A percentile compares a stretch with the other conserved stretches of the same genome.
phyloP scores from a whole-genome alignment of 2,797 vertebrate species.

The Thaleichthys pacificus region DNA sequence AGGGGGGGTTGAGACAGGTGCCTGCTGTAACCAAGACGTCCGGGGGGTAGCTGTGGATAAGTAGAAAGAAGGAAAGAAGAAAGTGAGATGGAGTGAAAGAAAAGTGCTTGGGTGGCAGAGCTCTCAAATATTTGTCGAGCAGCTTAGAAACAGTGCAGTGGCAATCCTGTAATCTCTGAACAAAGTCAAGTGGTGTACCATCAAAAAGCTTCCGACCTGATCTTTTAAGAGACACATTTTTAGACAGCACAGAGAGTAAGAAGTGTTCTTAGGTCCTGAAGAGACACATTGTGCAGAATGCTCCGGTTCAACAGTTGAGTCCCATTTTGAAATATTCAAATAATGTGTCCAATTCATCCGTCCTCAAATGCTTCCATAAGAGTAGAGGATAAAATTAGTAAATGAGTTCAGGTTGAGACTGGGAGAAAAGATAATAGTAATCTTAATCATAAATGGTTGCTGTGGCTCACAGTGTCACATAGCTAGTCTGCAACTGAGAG shows the following conservation, averaged over 20 bases:
- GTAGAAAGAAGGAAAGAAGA: background rate
- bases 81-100: background rate
- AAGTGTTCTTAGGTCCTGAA: background rate
- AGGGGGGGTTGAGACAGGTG: background rate
- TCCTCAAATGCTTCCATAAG: too few species aligned
- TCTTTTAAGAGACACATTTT: background rate
- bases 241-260: too few species aligned
- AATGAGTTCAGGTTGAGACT: background rate
- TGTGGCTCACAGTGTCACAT: background rate
- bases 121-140: background rate
- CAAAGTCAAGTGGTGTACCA: background rate
- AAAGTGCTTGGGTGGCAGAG: background rate
- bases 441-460: too few species aligned
- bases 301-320: background rate
- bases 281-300: background rate
- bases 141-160: constrained; percentile 5
- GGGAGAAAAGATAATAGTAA: background rate
- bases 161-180: background rate
- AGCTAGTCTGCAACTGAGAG: background rate
- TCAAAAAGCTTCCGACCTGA: background rate
- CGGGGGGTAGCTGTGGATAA: background rate
- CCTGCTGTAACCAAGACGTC: background rate
- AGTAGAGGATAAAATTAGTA: background rate
- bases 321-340: background rate
- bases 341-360: too few species aligned